Base-by-base conservation (phyloP, 1,140 invertebrate species). In the Geopemphigus sp. region DNA sequence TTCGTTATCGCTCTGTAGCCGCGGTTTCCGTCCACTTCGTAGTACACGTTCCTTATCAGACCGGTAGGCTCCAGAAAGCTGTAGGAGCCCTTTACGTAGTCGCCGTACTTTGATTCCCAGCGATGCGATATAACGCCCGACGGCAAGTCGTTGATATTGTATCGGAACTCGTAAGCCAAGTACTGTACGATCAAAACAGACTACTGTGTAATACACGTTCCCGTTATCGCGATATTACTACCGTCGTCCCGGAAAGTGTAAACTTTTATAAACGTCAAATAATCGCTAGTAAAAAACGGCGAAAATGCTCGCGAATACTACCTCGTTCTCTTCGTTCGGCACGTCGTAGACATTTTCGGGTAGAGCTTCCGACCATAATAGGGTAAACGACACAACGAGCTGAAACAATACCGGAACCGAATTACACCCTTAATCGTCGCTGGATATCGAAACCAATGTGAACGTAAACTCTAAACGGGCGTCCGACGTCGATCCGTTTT, bases 1-100 rank as follows among this genome's bases (percentile, higher is more conserved):
- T 83, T 83, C 45, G 88, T 85, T 57, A 85, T 84, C 39, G 86
- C 86, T 81, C 83, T 84, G 80, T 87, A 88, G 22, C 87, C 88
- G 74, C 81, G 84, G 19, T 83, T 80, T 10, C 85, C 86, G 64
- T 87, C 85, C 5, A 87, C 87, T 81, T 86, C 84, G 81, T 88
- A 88, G 80, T 86, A 84, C 6, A 88, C 88, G 39, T 84, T 84
- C 68, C 87, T 84, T 17, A 88, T 83, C 81, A 84, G 83, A 5
- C 87, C 87, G 70, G 84, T 85, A 14, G 87, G 84, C 78, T 88
- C 86, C 29, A 88, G 81, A 68, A 88, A 84, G 74, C 85, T 86
- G 83, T 88, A 88, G 17, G 83, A 83, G 0, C 88, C 88, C 24
- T 82, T 85, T 5, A 88, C 86, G 47, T 85, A 81, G 68, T 85